phyloP scores from a whole-genome alignment of 1,140 invertebrate species.

The Reticulitermes speratus region DNA sequence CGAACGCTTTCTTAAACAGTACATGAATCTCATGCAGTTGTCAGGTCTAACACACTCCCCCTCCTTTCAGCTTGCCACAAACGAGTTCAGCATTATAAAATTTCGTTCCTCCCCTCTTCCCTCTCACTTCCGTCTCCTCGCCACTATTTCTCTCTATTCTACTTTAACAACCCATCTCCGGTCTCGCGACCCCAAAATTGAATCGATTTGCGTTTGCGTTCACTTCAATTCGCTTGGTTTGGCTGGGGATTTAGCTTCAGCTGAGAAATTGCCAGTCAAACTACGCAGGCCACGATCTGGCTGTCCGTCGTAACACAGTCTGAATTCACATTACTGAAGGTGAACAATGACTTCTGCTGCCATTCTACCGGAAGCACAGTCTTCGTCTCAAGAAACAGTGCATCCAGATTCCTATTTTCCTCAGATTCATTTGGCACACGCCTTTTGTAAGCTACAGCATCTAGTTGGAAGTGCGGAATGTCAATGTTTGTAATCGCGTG shows the following conservation, averaged over 20 bases:
- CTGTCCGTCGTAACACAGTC: neutral
- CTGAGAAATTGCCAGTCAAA: neutral
- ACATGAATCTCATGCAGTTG: neutral
- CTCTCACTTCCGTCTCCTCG: neutral
- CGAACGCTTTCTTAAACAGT: neutral
- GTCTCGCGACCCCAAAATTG: slow-evolving; percentile 16
- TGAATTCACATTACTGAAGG: slow-evolving; percentile 5
- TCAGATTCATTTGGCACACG: neutral
- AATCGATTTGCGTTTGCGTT: slow-evolving; percentile 15
- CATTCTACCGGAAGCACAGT: neutral
- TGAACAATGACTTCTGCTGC: neutral
- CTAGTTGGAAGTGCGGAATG: neutral
- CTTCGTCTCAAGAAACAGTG: too few relatives aligned
- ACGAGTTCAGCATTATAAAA: slow-evolving; percentile 10
- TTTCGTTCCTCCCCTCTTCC: neutral
- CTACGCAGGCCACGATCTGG: neutral
- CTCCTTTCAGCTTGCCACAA: neutral
- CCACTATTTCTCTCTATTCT: slow-evolving; percentile 9
- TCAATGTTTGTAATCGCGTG: neutral
- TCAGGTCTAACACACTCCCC: neutral
- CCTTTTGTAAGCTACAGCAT: neutral
- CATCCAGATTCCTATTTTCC: neutral
- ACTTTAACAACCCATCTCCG: slow-evolving; percentile 17
- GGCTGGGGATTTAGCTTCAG: neutral
- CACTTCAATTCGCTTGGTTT: slow-evolving; percentile 6